phyloP scores from a whole-genome alignment of 2,113 vertebrate species.

The Seriola dumerili region DNA sequence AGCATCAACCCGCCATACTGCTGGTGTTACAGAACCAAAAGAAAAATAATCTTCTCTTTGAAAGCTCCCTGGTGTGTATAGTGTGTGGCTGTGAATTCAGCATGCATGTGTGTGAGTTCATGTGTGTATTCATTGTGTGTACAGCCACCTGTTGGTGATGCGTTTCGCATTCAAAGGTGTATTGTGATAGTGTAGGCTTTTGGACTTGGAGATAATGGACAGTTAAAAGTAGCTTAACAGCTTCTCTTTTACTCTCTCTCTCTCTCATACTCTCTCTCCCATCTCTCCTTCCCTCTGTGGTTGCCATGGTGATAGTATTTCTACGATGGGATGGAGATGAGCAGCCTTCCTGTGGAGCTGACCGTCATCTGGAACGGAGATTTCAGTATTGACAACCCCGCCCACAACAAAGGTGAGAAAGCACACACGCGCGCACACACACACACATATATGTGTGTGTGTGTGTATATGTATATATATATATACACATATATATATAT shows the following conservation, averaged over 20 bases:
- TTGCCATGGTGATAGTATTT: slow-evolving; percentile 88
- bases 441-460: not conserved
- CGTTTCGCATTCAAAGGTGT: slow-evolving; percentile 19
- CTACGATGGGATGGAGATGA: slow-evolving; percentile 98
- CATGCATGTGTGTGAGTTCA: not conserved
- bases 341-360: slow-evolving; percentile 95
- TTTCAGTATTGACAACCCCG: slow-evolving; percentile 99
- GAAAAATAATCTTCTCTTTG: slow-evolving; percentile 48
- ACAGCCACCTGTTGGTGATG: slow-evolving; percentile 63
- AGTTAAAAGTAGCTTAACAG: slow-evolving; percentile 47
- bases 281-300: slow-evolving; percentile 41
- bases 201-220: slow-evolving; percentile 52
- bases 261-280: slow-evolving; percentile 20
- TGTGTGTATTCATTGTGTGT: slow-evolving; percentile 23
- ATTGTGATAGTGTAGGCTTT: slow-evolving; percentile 25
- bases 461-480: not conserved
- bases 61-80: slow-evolving; percentile 24
- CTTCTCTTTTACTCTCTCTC: slow-evolving; percentile 29
- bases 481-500: not conserved
- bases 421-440: not conserved
- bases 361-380: slow-evolving; percentile 98
- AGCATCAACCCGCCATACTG: slow-evolving; percentile 50
- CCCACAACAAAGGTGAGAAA: slow-evolving; percentile 94
- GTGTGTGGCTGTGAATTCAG: slow-evolving; percentile 1
- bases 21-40: slow-evolving; percentile 56